A percentile compares a stretch with the other conserved stretches of the same genome.
phyloP scores from a whole-genome alignment of 2,888 invertebrate species.

The Oligia latruncula region DNA sequence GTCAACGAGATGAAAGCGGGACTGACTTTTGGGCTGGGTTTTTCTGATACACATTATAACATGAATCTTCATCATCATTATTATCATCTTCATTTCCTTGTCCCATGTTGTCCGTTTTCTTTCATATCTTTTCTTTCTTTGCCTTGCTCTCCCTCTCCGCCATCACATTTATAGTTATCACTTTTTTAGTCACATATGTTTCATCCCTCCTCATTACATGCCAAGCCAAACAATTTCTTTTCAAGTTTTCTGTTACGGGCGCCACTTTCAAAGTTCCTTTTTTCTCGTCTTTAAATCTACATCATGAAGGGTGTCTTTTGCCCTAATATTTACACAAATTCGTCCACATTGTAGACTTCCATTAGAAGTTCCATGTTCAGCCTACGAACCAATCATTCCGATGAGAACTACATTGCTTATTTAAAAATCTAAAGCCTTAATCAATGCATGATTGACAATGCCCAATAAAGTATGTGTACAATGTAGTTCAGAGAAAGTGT shows the following conservation, averaged over 20 bases:
- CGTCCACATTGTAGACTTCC: background rate
- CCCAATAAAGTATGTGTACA: conserved; percentile 48
- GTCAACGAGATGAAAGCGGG: background rate
- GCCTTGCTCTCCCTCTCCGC: background rate
- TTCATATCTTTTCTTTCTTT: background rate
- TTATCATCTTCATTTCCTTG: no score
- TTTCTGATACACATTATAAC: no score
- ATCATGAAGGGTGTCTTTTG: background rate
- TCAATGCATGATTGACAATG: conserved; percentile 50
- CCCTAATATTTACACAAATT: background rate
- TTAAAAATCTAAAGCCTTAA: background rate
- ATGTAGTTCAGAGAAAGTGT: conserved; percentile 70
- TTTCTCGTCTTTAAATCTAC: background rate
- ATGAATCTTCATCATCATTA: background rate
- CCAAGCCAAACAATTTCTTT: no score
- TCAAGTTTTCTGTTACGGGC: no score
- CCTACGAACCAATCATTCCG: background rate
- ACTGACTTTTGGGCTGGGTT: background rate
- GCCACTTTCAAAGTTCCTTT: background rate
- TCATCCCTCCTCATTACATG: no score
- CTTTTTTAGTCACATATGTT: background rate
- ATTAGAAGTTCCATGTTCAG: background rate
- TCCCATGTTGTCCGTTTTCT: no score
- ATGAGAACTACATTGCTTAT: conserved; percentile 7
- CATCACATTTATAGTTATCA: background rate